These are phyloP conservation scores for Aurelia aurita complex sp. Pacific DNA, from an alignment of 30 jellyfish, hydroid and myxozoan species.

Conservation along the genomic window DNA sequence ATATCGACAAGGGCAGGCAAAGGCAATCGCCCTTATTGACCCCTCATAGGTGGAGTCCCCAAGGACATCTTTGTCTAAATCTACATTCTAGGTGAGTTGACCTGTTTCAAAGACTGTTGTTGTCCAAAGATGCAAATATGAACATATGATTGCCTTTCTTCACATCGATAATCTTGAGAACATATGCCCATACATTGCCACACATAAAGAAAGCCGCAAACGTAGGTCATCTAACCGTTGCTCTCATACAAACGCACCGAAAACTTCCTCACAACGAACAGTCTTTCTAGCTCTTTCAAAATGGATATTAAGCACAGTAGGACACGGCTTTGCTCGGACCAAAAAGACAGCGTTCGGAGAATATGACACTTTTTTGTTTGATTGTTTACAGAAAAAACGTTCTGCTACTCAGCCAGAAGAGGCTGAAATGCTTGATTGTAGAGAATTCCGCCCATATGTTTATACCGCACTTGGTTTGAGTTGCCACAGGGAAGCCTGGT, in stretches of 20 bases:
- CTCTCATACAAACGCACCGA: conserved; percentile 61
- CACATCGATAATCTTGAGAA: background rate
- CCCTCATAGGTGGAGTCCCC: too few relatives aligned
- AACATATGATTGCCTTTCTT: too few relatives aligned
- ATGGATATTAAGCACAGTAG: conserved; percentile 67
- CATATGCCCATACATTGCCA: conserved; percentile 24
- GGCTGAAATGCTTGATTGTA: conserved; percentile 22
- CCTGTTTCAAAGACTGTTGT: too few relatives aligned
- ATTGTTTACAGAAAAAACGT: conserved; percentile 41
- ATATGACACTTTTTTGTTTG: conserved; percentile 44
- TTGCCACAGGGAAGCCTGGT: conserved; percentile 29
- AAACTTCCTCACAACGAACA: conserved; percentile 36
- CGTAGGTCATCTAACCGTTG: conserved; percentile 61
- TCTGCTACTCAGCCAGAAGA: conserved; percentile 25
- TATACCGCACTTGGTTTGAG: conserved; percentile 57
- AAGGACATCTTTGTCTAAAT: too few relatives aligned
- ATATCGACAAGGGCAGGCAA: too few relatives aligned
- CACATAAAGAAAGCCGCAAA: conserved; percentile 53
- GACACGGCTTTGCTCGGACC: conserved; percentile 58
- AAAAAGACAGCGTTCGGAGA: conserved; percentile 41
- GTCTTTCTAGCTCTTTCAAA: conserved; percentile 67
- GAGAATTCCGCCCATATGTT: conserved; percentile 41
- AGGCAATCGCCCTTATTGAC: too few relatives aligned
- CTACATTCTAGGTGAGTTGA: too few relatives aligned
- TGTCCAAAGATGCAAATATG: too few relatives aligned